A percentile compares a stretch with the other conserved stretches of the same genome.
phyloP scores from a whole-genome alignment of 2,113 vertebrate genomes.

The Myotis lucifugus region DNA sequence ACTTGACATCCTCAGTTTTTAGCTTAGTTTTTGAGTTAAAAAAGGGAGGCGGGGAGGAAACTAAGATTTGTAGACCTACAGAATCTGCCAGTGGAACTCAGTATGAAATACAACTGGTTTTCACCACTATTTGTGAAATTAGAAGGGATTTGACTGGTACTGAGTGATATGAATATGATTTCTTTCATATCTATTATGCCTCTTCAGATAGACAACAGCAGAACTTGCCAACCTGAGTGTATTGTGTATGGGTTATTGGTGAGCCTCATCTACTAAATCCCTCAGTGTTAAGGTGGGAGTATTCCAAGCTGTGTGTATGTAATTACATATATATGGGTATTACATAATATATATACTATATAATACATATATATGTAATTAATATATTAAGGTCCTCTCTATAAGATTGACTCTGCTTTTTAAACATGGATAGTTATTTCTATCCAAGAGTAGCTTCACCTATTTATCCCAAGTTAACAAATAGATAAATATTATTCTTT shows the following conservation, averaged over 20 bases:
- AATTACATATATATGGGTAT: too few species aligned
- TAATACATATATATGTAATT: not conserved
- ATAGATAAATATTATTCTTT: not conserved
- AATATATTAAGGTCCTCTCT: not conserved
- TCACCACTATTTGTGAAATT: not conserved
- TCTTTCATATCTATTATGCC: not conserved
- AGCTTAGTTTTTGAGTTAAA: not conserved
- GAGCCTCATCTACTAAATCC: not conserved
- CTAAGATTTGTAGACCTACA: not conserved
- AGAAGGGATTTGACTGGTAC: not conserved
- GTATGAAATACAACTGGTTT: not conserved
- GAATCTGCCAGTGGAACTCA: not conserved
- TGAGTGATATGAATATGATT: not conserved
- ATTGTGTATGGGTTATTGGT: not conserved
- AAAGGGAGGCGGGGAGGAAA: not conserved
- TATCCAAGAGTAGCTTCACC: not conserved
- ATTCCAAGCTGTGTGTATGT: too few species aligned
- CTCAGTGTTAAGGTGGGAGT: not conserved
- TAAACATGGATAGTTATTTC: not conserved
- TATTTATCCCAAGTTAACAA: not conserved
- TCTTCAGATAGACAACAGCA: not conserved
- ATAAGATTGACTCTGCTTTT: not conserved
- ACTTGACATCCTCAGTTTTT: not conserved
- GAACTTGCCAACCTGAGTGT: not conserved
- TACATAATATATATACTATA: too few species aligned